Base-by-base conservation (phyloP, 1,140 invertebrate species). In the Neodiprion lecontei region DNA sequence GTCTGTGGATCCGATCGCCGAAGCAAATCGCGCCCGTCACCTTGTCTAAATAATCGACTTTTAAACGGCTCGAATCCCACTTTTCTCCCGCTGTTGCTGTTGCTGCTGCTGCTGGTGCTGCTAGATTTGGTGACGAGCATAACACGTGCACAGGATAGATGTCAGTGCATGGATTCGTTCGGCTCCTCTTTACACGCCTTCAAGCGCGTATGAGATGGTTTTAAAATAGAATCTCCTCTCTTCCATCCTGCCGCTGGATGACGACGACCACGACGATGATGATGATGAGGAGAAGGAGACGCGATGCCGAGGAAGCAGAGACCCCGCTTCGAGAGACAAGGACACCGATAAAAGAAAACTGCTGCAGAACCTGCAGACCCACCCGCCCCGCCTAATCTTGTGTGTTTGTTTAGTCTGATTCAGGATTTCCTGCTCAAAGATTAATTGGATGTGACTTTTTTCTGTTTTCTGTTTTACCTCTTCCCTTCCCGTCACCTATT, bases 391-490 rank as follows among this genome's bases (percentile, higher is more conserved):
- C 53, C 11, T 61, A 61, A 61, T 61, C 11, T 61, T 17, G 53
- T 40, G 28, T 61, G 53, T 61, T 61, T 61, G 53, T 61, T 61
- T 61, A 61, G 53, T 61, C 53, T 61, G 11, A 61, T 61, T 61
- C 53, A 61, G 53, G 53, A 61, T 61, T 61, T 61, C 53, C 53
- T 40, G 28, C 28, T 40, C 28, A 40, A 40, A 40, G 28, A 40
- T 40, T 40, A 40, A 40, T 40, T 40, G 28, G 28, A 40, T 40
- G 28, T 40, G 28, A 40, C 28, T 40, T 40, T 40, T 40, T 40
- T 40, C 28, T 40, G 28, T 40, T 40, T 40, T 40, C 28, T 40
- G 28, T 40, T 40, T 40, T 40, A 40, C 28, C 28, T 40, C 28
- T 40, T 40, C 28, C 28, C 5, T 61, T 61, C 53, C 53, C 53